These are phyloP conservation scores for Channallabes apus DNA, from an alignment of 2,797 vertebrate genomes.

Conservation along the genomic window DNA sequence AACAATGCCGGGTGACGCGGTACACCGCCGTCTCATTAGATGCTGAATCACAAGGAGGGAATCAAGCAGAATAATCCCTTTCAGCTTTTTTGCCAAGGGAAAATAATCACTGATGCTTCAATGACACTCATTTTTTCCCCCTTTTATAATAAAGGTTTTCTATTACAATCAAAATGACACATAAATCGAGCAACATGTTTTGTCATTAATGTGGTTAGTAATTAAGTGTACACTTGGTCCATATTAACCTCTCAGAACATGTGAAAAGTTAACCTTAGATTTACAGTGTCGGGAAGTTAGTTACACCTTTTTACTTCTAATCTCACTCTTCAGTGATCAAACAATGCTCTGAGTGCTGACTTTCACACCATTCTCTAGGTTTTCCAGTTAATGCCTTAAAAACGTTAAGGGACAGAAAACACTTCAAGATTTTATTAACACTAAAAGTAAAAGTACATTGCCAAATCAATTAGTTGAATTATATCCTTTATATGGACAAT, in stretches of 20 bases:
- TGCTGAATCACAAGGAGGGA: constrained; percentile 49
- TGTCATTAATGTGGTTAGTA: constrained; percentile 1
- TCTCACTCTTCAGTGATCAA: constrained; percentile 12
- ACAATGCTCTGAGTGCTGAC: not conserved
- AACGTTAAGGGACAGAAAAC: not conserved
- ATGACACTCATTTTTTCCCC: not conserved
- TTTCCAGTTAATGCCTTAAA: not conserved
- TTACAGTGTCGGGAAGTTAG: not conserved
- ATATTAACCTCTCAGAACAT: not conserved
- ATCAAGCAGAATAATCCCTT: constrained; percentile 51
- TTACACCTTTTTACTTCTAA: not conserved
- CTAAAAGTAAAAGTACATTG: not conserved
- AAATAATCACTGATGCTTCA: constrained; percentile 31
- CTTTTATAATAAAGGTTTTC: not conserved
- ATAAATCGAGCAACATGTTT: not conserved
- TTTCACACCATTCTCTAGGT: constrained; percentile 1
- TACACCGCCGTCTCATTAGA: constrained; percentile 55
- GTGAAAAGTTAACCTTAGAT: not conserved
- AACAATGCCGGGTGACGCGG: constrained; percentile 57
- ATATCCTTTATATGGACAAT: not conserved
- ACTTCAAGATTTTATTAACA: constrained; percentile 5
- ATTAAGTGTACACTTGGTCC: not conserved
- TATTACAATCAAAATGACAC: not conserved
- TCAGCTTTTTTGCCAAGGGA: constrained; percentile 33
- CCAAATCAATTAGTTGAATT: not conserved